Evolutionary conservation across 2,888 invertebrate genomes (phyloP).

Genomic region (Autographa pulchrina): DNA sequence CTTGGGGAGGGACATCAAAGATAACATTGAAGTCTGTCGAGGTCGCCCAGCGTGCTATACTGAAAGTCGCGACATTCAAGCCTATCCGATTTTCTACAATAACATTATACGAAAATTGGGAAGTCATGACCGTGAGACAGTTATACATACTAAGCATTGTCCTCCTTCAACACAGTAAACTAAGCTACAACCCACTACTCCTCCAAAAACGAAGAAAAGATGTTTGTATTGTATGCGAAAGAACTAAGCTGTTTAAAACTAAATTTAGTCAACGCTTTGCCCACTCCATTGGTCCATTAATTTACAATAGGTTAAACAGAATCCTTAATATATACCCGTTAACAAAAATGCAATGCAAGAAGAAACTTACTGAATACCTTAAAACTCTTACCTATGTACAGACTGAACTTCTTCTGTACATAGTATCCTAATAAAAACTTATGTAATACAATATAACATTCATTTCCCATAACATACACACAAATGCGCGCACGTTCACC

Average conservation of each 20-base stretch:
- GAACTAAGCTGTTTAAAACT: neutral
- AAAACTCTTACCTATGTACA: no score
- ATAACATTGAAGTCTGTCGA: slow-evolving; percentile 6
- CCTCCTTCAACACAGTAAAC: slow-evolving; percentile 8
- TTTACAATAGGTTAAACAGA: no score
- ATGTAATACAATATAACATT: no score
- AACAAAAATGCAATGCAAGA: no score
- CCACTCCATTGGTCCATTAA: no score
- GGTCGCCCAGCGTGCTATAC: slow-evolving; percentile 12
- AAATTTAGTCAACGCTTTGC: slow-evolving; percentile 5
- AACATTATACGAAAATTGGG: slow-evolving; percentile 8
- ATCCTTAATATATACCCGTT: no score
- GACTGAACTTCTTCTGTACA: no score
- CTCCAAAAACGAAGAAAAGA: no score
- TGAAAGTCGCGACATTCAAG: slow-evolving; percentile 5
- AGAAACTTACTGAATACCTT: no score
- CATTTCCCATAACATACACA: no score
- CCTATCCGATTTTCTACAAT: slow-evolving; percentile 9
- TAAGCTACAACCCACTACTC: neutral
- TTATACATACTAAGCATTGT: slow-evolving; percentile 3
- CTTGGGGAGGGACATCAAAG: slow-evolving; percentile 11
- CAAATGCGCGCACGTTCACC: no score
- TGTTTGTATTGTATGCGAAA: slow-evolving; percentile 7
- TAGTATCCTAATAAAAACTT: no score
- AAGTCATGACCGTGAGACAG: slow-evolving; percentile 12